These are phyloP conservation scores for Pocillopora meandrina DNA, from an alignment of 92 coral and sea anemone species.

Conservation along the genomic window DNA sequence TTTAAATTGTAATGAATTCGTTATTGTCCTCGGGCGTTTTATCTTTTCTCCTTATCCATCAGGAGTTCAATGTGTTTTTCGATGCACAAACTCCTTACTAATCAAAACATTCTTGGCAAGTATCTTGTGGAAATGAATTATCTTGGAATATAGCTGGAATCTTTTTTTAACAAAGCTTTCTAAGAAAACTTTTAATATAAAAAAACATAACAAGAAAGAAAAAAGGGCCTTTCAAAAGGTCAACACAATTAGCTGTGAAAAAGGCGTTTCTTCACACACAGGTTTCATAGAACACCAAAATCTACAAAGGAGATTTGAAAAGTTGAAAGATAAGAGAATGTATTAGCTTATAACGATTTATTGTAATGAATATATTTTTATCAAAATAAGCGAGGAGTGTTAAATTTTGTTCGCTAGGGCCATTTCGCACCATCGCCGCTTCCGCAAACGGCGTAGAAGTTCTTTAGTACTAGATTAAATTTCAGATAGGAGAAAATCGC, in stretches of 20 bases:
- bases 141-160: neutral
- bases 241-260: constrained; percentile 35
- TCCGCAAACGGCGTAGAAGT: neutral
- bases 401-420: constrained; percentile 18
- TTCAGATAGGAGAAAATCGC: constrained; percentile 20
- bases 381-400: constrained; percentile 34
- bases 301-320: constrained; percentile 35
- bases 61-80: constrained; percentile 14
- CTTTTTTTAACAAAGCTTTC: constrained; percentile 7
- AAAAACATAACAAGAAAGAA: neutral
- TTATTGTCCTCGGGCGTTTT: constrained; percentile 32
- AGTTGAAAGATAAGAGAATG: constrained; percentile 43
- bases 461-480: constrained; percentile 10
- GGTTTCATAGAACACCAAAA: constrained; percentile 37
- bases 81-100: neutral
- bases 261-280: constrained; percentile 40
- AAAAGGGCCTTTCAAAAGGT: constrained; percentile 1
- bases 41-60: constrained; percentile 12
- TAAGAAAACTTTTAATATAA: constrained; percentile 8
- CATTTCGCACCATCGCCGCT: constrained; percentile 17
- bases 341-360: constrained; percentile 41
- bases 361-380: constrained; percentile 50
- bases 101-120: neutral
- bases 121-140: neutral
- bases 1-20: constrained; percentile 43